A percentile compares a stretch with the other conserved stretches of the same genome.
Conservation (phyloP, 2,113 vertebrate genomes). For the Callocephalon fimbriatum region DNA sequence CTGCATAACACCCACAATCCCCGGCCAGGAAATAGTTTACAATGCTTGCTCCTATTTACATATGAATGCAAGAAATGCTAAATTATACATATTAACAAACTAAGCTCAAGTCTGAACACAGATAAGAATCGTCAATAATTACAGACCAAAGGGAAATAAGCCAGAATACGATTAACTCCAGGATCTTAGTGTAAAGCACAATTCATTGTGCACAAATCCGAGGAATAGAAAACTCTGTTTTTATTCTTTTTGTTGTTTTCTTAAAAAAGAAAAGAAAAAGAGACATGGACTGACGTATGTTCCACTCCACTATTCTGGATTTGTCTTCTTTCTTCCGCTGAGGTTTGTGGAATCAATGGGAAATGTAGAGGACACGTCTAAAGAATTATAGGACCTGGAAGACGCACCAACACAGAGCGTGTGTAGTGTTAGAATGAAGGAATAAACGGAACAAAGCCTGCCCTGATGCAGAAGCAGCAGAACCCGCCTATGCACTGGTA, state of each 20-base stretch:
- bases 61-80: constrained; percentile 85
- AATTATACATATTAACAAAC: constrained; percentile 97
- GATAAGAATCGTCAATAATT: constrained; percentile 67
- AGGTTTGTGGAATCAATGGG: background rate
- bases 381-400: constrained; percentile 27
- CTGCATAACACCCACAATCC: constrained; percentile 77
- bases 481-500: background rate
- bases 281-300: background rate
- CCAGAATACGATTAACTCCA: constrained; percentile 65
- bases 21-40: constrained; percentile 90
- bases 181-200: constrained; percentile 67
- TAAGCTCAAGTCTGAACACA: constrained; percentile 76
- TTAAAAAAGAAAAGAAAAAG: background rate
- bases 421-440: background rate
- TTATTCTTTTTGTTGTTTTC: background rate
- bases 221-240: constrained; percentile 46
- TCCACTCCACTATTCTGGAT: background rate
- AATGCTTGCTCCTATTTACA: constrained; percentile 96
- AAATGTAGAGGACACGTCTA: background rate
- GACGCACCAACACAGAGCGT: background rate
- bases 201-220: constrained; percentile 71
- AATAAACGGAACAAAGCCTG: background rate
- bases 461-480: background rate
- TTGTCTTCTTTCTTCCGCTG: background rate
- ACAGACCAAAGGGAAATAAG: constrained; percentile 37